These are phyloP conservation scores for Andrena trimmerana DNA, from an alignment of 2,888 invertebrate genomes.

Conservation along the genomic window DNA sequence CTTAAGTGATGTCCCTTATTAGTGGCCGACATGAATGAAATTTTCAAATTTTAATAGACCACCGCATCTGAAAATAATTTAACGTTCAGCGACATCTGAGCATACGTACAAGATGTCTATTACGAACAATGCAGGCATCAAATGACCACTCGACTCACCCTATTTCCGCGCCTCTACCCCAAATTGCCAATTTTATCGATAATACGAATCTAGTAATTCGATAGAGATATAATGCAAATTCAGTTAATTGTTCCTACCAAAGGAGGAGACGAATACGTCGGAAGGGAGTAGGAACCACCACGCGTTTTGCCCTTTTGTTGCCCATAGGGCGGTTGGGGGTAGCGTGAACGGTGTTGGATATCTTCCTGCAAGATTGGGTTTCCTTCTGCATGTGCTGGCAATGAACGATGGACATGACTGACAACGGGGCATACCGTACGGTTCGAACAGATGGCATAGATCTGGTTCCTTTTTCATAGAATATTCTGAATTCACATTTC, in stretches of 20 bases:
- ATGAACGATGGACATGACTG: conserved; percentile 72
- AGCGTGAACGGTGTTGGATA: conserved; percentile 71
- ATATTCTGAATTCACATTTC: conserved; percentile 16
- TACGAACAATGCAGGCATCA: conserved; percentile 69
- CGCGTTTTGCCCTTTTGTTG: conserved; percentile 73
- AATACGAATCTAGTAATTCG: conserved; percentile 85
- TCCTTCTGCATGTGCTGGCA: conserved; percentile 79
- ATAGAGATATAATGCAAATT: conserved; percentile 85
- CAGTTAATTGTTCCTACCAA: conserved; percentile 83
- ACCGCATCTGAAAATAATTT: not conserved
- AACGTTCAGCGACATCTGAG: not conserved
- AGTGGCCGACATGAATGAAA: not conserved
- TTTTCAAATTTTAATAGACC: not conserved
- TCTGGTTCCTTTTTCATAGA: conserved; percentile 53
- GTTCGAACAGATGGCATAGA: conserved; percentile 72
- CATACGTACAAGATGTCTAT: not conserved
- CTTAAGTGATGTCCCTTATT: not conserved
- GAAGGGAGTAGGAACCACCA: conserved; percentile 52
- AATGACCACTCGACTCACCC: conserved; percentile 74
- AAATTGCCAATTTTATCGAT: conserved; percentile 85
- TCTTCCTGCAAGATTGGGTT: conserved; percentile 80
- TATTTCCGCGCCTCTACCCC: conserved; percentile 41
- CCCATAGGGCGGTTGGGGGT: conserved; percentile 56
- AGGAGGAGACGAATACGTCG: conserved; percentile 59
- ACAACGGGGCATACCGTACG: conserved; percentile 66